Evolutionary conservation across 2,797 vertebrate species (phyloP), one percentile per base, ranked within the genome.

Genomic region (Perdix hodgsoniae): DNA sequence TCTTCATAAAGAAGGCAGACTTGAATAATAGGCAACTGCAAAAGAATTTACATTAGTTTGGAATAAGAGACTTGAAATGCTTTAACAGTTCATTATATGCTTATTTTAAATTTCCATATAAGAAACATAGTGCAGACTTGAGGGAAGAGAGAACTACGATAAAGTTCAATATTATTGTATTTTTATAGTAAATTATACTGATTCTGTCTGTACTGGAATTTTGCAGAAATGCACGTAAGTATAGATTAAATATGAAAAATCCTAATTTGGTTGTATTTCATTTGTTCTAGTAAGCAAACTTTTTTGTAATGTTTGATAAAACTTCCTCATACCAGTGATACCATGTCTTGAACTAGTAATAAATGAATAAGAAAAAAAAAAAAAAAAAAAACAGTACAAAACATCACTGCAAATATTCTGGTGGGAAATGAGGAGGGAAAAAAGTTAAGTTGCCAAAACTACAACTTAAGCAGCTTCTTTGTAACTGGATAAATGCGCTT

Each of bases 341-440:
- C 35, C 49, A 60, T 63, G 27, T 2, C 1, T 80, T 95, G 57
- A 89, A 24, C 12, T 16, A 81, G 44, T 86, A 67, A 52, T 90
- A 85, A 92, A 40, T 3, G 94, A 95, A 8, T 42, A 42, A 42
- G 42, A 42, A 42, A 42, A 42, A 96, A 96, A 96, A 95, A 74
- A 94, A 31, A 40, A 19, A 14, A 22, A 29, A 63, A 50, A 12
- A 50, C 45, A 75, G 3, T 66, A 90, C 45, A 75, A 82, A 77
- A 42, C 11, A 78, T 72, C 63, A 39, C 56, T 37, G 45, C 37
- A 77, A 49, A 39, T 89, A 67, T 42, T 91, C 72, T 29, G 61
- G 66, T 60, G 23, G 82, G 69, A 91, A 76, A 57, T n/a, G 9
- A 54, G 83, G 80, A 86, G 49, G 10, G 85, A 44, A 78, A 27